Base-by-base conservation (phyloP, 1,140 invertebrate species). In the Chlorops oryzae region DNA sequence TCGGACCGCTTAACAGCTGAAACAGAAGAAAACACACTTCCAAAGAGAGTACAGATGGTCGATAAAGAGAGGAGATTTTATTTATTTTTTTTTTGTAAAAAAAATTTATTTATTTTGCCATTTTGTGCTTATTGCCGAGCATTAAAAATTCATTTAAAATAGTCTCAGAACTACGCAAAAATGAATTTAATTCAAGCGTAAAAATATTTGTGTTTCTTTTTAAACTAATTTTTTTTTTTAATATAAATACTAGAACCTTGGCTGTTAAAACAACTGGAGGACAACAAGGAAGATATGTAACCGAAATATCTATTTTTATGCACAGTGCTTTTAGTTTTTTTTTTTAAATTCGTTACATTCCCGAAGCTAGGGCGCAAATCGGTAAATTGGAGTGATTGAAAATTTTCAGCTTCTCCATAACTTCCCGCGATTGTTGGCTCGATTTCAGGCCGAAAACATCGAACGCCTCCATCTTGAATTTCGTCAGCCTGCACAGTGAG, bases 361-460 rank as follows among this genome's bases (percentile, higher is more conserved):
- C 44, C 44, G 63, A 57, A 24, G 58, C 59, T 24, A 68, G 56
- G 6, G 65, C 39, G 27, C 47, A 68, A 9, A 55, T 51, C 15
- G 65, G 65, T 20, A 68, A 45, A 5, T 50, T 5, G 1, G 48
- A 10, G 35, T 57, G 65, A 13, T 63, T 59, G 1, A 68, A 13
- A 6, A 68, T 57, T 3, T 65, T 62, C 5, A 64, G 47, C 12
- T 44, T 56, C 9, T 52, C 62, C 0, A 79, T 57, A 47, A 77
- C 67, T 28, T 73, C 55, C 47, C 66, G 54, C n/a, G 80, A 58
- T 56, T 74, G 64, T 63, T 70, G 67, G 25, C 57, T 72, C 6
- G 74, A 70, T 41, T 75, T 63, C 15, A 79, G 59, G 18, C 83
- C 83, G 65, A 81, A 84, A 17, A 56, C 55, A 54, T 85, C 79